Percentiles rank a stretch among this genome's conserved stretches.
These are phyloP conservation scores for Diorhabda carinulata DNA, from an alignment of 1,140 invertebrate species.

Conservation along the genomic window DNA sequence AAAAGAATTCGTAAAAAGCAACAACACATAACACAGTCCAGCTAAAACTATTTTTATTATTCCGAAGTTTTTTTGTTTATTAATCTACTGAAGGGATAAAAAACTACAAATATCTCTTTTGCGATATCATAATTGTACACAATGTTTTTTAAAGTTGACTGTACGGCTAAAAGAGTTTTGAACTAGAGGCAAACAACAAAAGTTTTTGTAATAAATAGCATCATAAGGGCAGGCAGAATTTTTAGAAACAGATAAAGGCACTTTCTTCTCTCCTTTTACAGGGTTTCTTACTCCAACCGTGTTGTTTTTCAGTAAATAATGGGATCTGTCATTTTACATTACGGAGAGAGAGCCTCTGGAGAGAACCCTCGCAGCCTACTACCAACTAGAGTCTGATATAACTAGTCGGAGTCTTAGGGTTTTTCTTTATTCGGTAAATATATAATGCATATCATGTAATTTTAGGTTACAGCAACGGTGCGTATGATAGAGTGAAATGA, in stretches of 20 bases:
- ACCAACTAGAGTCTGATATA: conserved; percentile 24
- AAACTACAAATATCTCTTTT: too few relatives aligned
- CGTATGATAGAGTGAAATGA: conserved; percentile 8
- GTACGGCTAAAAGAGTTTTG: neutral
- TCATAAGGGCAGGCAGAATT: conserved; percentile 37
- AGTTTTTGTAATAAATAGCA: conserved; percentile 36
- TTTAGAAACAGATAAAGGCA: conserved; percentile 42
- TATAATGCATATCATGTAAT: conserved; percentile 13
- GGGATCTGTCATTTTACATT: conserved; percentile 49
- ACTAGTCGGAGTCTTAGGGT: conserved; percentile 5
- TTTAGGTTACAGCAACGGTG: conserved; percentile 7
- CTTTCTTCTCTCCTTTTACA: conserved; percentile 43
- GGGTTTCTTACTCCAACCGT: conserved; percentile 45
- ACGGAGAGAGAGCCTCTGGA: conserved; percentile 37
- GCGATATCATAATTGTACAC: too few relatives aligned
- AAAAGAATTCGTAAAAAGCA: too few relatives aligned
- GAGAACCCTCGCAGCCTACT: conserved; percentile 30
- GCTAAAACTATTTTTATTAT: too few relatives aligned
- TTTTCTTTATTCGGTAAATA: conserved; percentile 15
- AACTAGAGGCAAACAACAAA: conserved; percentile 15
- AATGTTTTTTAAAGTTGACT: too few relatives aligned
- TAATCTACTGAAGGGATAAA: too few relatives aligned
- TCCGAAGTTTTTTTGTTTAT: too few relatives aligned
- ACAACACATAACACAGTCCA: too few relatives aligned
- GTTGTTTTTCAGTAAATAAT: conserved; percentile 50